Evolutionary conservation across 2,888 invertebrate species (phyloP).

Genomic region (Palloptera scutellata): DNA sequence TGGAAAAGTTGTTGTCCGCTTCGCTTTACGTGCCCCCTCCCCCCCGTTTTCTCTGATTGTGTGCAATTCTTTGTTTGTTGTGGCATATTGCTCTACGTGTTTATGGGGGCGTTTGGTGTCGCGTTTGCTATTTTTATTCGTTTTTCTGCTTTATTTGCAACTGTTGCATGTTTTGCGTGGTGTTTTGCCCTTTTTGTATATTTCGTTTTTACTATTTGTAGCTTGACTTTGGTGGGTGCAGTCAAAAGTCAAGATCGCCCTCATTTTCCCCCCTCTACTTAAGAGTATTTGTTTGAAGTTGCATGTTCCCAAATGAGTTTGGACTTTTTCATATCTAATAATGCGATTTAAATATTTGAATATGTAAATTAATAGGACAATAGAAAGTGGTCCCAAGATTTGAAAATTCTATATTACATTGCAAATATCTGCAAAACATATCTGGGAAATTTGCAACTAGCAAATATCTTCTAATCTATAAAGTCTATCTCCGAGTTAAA

Average conservation of each 20-base stretch:
- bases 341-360: too few species aligned
- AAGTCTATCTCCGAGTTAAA: too few species aligned
- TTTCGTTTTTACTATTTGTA: background rate
- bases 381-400: too few species aligned
- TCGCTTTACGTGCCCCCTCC: background rate
- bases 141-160: background rate
- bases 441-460: too few species aligned
- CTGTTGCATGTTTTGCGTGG: background rate
- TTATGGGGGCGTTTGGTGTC: constrained; percentile 30
- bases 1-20: constrained; percentile 32
- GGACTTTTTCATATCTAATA: too few species aligned
- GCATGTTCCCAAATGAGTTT: too few species aligned
- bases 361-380: too few species aligned
- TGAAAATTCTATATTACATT: too few species aligned
- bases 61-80: constrained; percentile 12
- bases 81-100: constrained; percentile 5
- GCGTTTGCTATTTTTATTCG: too few species aligned
- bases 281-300: too few species aligned
- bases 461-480: too few species aligned
- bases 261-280: constrained; percentile 6
- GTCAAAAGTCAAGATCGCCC: constrained; percentile 26
- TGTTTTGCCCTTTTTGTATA: background rate
- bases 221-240: constrained; percentile 26
- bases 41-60: constrained; percentile 18
- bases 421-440: too few species aligned